A percentile compares a stretch with the other conserved stretches of the same genome.
Conservation (phyloP, 2,888 invertebrate species). For the Pterostichus madidus region DNA sequence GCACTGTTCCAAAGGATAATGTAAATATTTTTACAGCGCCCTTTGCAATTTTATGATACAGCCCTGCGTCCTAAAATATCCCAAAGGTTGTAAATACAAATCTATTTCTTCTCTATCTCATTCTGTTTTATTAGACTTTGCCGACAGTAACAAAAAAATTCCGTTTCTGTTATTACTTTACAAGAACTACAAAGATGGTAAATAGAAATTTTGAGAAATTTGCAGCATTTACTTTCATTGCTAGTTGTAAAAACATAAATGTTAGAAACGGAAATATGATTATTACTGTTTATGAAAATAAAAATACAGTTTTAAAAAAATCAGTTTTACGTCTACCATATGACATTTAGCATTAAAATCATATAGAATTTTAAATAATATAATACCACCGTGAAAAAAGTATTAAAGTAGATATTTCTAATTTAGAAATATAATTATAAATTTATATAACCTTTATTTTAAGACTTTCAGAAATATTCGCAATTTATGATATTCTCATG, state of each 20-base stretch:
- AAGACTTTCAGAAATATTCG: no score
- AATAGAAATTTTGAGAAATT: background rate
- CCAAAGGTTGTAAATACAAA: conserved; percentile 37
- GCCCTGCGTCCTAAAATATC: conserved; percentile 30
- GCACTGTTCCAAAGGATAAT: conserved; percentile 17
- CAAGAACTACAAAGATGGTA: background rate
- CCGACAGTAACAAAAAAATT: conserved; percentile 13
- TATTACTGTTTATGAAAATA: no score
- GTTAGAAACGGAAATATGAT: no score
- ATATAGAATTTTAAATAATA: no score
- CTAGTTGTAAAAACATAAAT: background rate
- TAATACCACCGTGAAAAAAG: no score
- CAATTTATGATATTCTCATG: no score
- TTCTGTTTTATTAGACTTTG: conserved; percentile 18
- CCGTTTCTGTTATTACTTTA: conserved; percentile 13
- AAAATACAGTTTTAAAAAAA: no score
- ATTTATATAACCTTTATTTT: no score
- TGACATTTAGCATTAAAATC: no score
- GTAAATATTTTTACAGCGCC: conserved; percentile 42
- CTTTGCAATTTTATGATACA: conserved; percentile 26
- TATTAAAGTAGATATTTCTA: no score
- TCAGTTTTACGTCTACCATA: no score
- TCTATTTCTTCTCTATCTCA: conserved; percentile 27
- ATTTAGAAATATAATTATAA: no score
- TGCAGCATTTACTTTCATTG: background rate